A percentile compares a stretch with the other conserved stretches of the same genome.
These are phyloP conservation scores for Ichneumoninae sp. DNA, from an alignment of 2,888 invertebrate species.

Conservation along the genomic window DNA sequence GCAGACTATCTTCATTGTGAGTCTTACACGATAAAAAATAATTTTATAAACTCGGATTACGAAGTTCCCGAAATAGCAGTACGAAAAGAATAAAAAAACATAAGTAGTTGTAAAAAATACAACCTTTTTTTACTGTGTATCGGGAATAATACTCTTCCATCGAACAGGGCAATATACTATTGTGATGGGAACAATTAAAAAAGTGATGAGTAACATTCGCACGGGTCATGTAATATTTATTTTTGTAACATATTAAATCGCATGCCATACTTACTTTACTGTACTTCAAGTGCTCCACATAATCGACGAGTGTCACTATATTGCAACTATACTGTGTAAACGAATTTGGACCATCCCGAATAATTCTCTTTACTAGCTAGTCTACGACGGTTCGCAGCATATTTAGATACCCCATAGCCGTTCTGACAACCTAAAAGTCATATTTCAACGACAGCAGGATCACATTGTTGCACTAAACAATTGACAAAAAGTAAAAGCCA, in stretches of 20 bases:
- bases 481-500: not conserved
- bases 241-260: not conserved
- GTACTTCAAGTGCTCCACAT: not conserved
- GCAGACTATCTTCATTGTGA: too few species aligned
- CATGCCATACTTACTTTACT: not conserved
- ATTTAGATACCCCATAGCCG: slow-evolving; percentile 13
- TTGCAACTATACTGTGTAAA: not conserved
- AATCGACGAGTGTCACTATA: not conserved
- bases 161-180: too few species aligned
- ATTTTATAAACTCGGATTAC: too few species aligned
- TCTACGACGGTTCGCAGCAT: slow-evolving; percentile 28
- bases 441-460: not conserved
- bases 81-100: too few species aligned
- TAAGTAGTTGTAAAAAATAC: too few species aligned
- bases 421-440: slow-evolving; percentile 29
- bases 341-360: not conserved
- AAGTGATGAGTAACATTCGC: not conserved
- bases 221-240: not conserved
- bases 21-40: too few species aligned
- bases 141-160: too few species aligned
- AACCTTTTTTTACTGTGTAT: too few species aligned
- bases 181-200: too few species aligned
- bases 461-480: not conserved
- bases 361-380: not conserved
- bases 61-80: too few species aligned